Percentiles rank a stretch among this genome's conserved stretches.
Conservation (phyloP, 2,113 vertebrate species). For the Hucho hucho region DNA sequence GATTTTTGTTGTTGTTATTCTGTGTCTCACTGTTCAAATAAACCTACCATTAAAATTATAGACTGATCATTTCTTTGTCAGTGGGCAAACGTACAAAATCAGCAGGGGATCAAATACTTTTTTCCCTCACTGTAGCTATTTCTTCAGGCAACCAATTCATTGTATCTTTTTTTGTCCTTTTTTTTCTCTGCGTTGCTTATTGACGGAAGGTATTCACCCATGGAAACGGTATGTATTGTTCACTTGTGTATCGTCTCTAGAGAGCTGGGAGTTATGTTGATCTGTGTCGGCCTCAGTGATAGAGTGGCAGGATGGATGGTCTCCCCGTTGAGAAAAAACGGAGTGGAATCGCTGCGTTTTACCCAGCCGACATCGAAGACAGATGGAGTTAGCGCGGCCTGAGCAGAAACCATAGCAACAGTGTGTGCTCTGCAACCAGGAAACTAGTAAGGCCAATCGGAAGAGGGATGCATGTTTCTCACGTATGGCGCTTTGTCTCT, state of each 20-base stretch:
- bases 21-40: no score
- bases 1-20: no score
- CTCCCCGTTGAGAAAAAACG: constrained; percentile 56
- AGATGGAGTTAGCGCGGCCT: constrained; percentile 54
- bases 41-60: no score
- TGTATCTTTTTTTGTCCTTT: no score
- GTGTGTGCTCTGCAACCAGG: constrained; percentile 43
- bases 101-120: no score
- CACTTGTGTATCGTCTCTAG: constrained; percentile 12
- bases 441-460: constrained; percentile 56
- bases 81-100: no score
- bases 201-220: constrained; percentile 40
- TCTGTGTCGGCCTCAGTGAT: constrained; percentile 32
- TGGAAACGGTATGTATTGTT: constrained; percentile 38
- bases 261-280: constrained; percentile 22
- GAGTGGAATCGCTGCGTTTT: constrained; percentile 58
- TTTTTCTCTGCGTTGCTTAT: constrained; percentile 38
- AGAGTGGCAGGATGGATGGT: constrained; percentile 51
- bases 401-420: constrained; percentile 68
- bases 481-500: not conserved
- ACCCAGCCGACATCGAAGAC: constrained; percentile 59
- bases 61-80: no score
- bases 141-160: constrained; percentile 2
- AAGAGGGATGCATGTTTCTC: not conserved
- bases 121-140: no score